phyloP scores from a whole-genome alignment of 2,797 vertebrate species.

The Gallinago solitaria region DNA sequence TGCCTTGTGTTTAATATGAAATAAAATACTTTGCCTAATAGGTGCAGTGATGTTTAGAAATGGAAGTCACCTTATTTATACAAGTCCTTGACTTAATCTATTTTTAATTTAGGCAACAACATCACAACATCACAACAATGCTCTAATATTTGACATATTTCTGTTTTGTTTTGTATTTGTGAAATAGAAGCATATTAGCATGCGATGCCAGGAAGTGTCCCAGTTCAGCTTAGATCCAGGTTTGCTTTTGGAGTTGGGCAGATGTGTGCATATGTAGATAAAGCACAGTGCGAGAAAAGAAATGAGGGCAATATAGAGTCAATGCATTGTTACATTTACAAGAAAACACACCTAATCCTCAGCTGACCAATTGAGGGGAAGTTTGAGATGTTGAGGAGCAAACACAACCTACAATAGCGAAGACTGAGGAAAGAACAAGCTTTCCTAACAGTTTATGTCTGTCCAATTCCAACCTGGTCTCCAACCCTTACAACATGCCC shows the following conservation, averaged over 20 bases:
- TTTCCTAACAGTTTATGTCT: not conserved
- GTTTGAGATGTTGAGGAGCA: not conserved
- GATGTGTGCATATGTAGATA: not conserved
- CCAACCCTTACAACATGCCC: not conserved
- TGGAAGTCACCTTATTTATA: constrained; percentile 61
- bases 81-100: constrained; percentile 35
- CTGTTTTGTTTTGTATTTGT: constrained; percentile 16
- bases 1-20: constrained; percentile 56
- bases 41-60: constrained; percentile 64
- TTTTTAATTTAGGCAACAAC: constrained; percentile 61
- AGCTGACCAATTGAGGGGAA: not conserved
- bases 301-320: not conserved
- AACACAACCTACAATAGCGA: not conserved
- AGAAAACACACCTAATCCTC: not conserved
- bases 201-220: not conserved
- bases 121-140: not conserved
- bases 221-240: not conserved
- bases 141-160: constrained; percentile 16
- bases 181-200: constrained; percentile 48
- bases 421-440: not conserved
- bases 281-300: not conserved
- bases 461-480: not conserved
- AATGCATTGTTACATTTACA: not conserved
- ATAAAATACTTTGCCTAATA: constrained; percentile 50
- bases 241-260: not conserved